Percentiles rank a stretch among this genome's conserved stretches.
phyloP scores from a whole-genome alignment of 2,797 vertebrate genomes.

The Cynodonichthys magdalenae region DNA sequence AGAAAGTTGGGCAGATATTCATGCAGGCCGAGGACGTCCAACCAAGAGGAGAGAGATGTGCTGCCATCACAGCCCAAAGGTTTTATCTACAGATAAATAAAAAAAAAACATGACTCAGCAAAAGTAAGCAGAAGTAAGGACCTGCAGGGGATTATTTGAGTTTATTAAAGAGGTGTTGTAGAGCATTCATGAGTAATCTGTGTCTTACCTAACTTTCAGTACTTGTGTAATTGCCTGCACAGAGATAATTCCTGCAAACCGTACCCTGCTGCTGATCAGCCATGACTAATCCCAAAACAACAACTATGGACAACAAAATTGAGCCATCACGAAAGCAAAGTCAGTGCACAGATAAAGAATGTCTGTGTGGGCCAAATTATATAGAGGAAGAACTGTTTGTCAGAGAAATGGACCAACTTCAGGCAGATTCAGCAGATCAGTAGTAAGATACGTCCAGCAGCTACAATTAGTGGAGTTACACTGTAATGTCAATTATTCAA shows the following conservation, averaged over 20 bases:
- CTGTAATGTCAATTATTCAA: no score
- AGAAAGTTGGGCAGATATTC: conserved; percentile 97
- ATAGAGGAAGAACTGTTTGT: no score
- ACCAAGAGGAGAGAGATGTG: conserved; percentile 91
- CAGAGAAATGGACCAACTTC: no score
- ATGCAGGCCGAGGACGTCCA: conserved; percentile 91
- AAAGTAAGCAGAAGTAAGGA: not conserved
- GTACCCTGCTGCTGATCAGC: not conserved
- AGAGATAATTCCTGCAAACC: not conserved
- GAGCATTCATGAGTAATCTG: no score
- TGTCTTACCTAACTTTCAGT: not conserved
- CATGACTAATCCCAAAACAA: not conserved
- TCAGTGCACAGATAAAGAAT: no score
- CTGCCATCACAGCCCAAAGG: conserved; percentile 91
- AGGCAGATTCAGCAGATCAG: no score
- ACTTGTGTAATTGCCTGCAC: not conserved
- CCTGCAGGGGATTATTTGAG: no score
- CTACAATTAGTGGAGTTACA: no score
- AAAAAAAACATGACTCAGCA: conserved; percentile 2
- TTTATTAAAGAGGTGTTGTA: not conserved
- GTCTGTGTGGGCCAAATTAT: no score
- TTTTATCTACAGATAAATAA: conserved; percentile 83
- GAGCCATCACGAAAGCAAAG: not conserved
- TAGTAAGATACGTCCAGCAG: no score
- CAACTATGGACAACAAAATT: not conserved